Conservation (phyloP, 2,797 vertebrate genomes). For the Tympanoctomys barrerae region DNA sequence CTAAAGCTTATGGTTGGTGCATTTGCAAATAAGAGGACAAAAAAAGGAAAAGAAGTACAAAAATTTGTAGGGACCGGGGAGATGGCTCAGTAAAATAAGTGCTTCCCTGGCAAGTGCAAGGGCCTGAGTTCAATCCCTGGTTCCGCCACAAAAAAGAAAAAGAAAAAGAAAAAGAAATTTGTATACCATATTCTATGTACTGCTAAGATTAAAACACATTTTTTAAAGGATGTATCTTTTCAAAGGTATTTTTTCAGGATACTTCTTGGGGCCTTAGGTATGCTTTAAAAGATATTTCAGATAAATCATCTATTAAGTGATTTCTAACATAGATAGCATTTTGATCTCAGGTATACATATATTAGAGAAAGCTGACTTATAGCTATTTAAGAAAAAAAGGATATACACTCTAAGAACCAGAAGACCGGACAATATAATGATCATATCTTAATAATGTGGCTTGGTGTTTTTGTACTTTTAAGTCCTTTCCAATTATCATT, state of each 20-base stretch:
- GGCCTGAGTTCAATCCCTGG: too few relatives aligned
- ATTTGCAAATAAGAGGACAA: neutral
- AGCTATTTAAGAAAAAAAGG: neutral
- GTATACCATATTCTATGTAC: neutral
- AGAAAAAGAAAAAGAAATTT: neutral
- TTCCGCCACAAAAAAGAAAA: neutral
- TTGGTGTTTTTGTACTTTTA: neutral
- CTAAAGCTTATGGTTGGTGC: neutral
- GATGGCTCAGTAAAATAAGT: too few relatives aligned
- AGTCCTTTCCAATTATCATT: neutral
- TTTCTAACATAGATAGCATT: neutral
- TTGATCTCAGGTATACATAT: neutral
- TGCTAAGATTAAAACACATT: neutral
- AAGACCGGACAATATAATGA: slow-evolving; percentile 6
- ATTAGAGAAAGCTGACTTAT: slow-evolving; percentile 16
- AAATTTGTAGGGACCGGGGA: neutral
- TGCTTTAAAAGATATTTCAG: slow-evolving; percentile 8
- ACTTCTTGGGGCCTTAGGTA: neutral
- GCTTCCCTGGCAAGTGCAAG: too few relatives aligned
- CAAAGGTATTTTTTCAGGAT: neutral
- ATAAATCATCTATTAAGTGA: slow-evolving; percentile 14
- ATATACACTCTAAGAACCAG: neutral
- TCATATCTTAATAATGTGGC: neutral
- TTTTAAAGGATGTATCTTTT: slow-evolving; percentile 18
- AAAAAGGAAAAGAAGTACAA: neutral